These are phyloP conservation scores for Caradrina clavipalpis DNA, from an alignment of 2,888 invertebrate genomes.

Conservation along the genomic window DNA sequence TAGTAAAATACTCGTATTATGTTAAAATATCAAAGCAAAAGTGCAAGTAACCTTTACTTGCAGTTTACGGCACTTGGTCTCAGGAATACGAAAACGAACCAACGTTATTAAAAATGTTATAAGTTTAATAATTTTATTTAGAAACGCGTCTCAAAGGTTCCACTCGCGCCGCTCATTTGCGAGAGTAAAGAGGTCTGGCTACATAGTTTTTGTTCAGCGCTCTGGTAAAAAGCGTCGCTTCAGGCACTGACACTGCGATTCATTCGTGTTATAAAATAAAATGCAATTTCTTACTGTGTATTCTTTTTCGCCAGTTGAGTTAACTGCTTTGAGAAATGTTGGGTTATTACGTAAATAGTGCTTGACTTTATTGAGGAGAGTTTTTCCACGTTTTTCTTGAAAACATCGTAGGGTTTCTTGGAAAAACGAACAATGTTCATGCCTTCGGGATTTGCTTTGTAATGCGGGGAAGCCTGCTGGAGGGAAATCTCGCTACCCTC, in stretches of 20 bases:
- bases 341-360: not conserved
- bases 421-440: not conserved
- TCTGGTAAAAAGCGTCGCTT: constrained; percentile 7
- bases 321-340: constrained; percentile 8
- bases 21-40: not conserved
- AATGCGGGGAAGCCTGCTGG: no score
- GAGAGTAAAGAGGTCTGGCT: constrained; percentile 20
- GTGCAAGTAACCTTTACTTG: not conserved
- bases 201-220: constrained; percentile 12
- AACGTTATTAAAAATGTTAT: constrained; percentile 16
- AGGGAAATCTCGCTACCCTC: no score
- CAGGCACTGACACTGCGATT: constrained; percentile 3
- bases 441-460: not conserved
- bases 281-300: constrained; percentile 26
- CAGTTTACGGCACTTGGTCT: not conserved
- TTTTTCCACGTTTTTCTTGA: not conserved
- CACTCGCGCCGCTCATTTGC: constrained; percentile 22
- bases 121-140: constrained; percentile 26
- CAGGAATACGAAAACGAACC: not conserved
- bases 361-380: not conserved
- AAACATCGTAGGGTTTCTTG: not conserved
- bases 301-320: not conserved
- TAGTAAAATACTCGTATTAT: no score
- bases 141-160: constrained; percentile 12
- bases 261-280: constrained; percentile 38